Conservation (phyloP, 30 jellyfish, hydroid and myxozoan genomes). For the Aurelia sp. region DNA sequence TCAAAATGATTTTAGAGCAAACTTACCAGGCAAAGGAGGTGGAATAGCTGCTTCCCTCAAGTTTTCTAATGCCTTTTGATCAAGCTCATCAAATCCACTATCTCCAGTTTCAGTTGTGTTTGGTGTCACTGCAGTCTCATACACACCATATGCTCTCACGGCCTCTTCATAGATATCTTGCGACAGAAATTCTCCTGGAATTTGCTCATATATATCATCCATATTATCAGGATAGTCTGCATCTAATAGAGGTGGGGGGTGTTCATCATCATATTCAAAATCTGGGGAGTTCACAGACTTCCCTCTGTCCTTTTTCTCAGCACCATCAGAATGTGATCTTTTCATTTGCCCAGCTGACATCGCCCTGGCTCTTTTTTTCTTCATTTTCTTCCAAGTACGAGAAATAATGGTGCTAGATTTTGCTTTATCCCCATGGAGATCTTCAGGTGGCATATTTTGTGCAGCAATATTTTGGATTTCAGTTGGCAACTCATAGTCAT, state of each 20-base stretch:
- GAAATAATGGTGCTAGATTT: constrained; percentile 53
- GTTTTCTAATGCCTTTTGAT: constrained; percentile 55
- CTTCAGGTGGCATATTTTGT: constrained; percentile 21
- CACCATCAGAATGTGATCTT: constrained; percentile 12
- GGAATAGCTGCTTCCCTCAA: constrained; percentile 60
- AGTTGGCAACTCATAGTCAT: constrained; percentile 48
- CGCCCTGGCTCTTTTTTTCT: constrained; percentile 47
- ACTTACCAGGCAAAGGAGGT: constrained; percentile 84
- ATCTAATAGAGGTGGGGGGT: constrained; percentile 37
- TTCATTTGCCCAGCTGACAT: constrained; percentile 23
- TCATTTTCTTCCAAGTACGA: constrained; percentile 71
- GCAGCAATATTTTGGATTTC: constrained; percentile 23
- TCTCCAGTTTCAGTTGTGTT: constrained; percentile 45
- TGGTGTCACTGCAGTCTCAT: constrained; percentile 44
- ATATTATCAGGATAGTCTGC: constrained; percentile 40
- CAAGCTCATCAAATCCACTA: constrained; percentile 94
- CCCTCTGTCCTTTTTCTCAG: constrained; percentile 1
- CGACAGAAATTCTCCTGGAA: constrained; percentile 59
- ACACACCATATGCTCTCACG: constrained; percentile 52
- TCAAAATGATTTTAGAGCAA: no score
- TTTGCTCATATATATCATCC: constrained; percentile 48
- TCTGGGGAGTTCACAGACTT: no score
- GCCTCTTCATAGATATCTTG: constrained; percentile 65
- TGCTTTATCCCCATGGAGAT: constrained; percentile 11
- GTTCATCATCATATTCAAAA: not conserved